Percentiles rank a stretch among this genome's conserved stretches.
Conservation (phyloP, 2,797 vertebrate genomes). For the Stomatorhinus walkeri region DNA sequence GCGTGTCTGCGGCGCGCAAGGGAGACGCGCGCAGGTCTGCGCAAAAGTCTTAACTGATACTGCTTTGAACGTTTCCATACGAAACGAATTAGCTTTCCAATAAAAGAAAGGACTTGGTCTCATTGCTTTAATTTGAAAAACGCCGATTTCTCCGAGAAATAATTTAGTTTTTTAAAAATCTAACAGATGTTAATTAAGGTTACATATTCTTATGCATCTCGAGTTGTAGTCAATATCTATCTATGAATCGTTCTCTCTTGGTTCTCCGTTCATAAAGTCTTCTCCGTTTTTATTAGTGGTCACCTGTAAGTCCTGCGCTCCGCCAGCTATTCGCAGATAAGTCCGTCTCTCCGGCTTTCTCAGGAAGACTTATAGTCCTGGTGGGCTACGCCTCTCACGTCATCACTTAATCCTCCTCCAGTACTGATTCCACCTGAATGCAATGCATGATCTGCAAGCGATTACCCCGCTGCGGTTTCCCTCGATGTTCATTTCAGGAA, state of each 20-base stretch:
- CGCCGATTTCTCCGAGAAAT: not conserved
- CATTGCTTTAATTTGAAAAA: not conserved
- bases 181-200: not conserved
- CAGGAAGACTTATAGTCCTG: conserved; percentile 36
- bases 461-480: not conserved
- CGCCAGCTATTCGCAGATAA: conserved; percentile 30
- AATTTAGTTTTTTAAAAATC: not conserved
- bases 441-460: not conserved
- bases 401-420: conserved; percentile 42
- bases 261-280: not conserved
- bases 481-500: not conserved
- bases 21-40: not conserved
- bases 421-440: conserved; percentile 25
- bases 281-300: conserved; percentile 24
- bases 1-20: not conserved
- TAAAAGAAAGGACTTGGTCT: not conserved
- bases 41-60: not conserved
- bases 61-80: not conserved
- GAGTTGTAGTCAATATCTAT: not conserved
- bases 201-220: not conserved
- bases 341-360: conserved; percentile 30
- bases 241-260: not conserved
- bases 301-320: conserved; percentile 40
- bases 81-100: not conserved
- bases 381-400: conserved; percentile 47